Evolutionary conservation across 2,888 invertebrate species (phyloP).

Genomic region (Drosophila monieri): DNA sequence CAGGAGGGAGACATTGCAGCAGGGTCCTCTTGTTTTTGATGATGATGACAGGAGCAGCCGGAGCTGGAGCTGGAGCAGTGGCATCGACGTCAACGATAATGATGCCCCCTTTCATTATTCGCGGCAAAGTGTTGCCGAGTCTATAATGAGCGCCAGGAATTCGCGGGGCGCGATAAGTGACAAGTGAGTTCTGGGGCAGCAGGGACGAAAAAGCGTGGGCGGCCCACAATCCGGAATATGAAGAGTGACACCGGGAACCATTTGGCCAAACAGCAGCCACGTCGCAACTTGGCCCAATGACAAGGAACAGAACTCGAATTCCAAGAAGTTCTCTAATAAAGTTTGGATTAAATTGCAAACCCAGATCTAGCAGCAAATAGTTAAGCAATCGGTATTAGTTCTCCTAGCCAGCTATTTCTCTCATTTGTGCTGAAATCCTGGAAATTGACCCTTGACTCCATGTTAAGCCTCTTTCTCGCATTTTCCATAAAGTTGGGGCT

Average conservation of each 20-base stretch:
- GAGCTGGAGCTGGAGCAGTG: neutral
- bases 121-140: slow-evolving; percentile 65
- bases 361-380: neutral
- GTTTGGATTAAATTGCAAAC: neutral
- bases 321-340: neutral
- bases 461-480: slow-evolving; percentile 11
- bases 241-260: slow-evolving; percentile 9
- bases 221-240: slow-evolving; percentile 1
- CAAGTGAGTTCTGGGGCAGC: slow-evolving; percentile 17
- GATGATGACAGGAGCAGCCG: slow-evolving; percentile 65
- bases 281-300: neutral
- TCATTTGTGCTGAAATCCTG: neutral
- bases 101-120: slow-evolving; percentile 54
- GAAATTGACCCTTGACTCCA: slow-evolving; percentile 6
- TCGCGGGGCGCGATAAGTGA: slow-evolving; percentile 59
- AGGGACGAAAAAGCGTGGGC: neutral
- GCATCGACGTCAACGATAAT: slow-evolving; percentile 8
- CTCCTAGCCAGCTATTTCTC: neutral
- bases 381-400: neutral
- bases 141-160: slow-evolving; percentile 71
- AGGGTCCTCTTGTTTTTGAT: slow-evolving; percentile 58
- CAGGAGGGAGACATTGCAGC: slow-evolving; percentile 22
- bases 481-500: slow-evolving; percentile 21
- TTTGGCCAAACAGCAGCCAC: neutral
- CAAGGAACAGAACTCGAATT: neutral